Base-by-base conservation (phyloP, 2,888 invertebrate species). In the Phyllotreta cruciferae region DNA sequence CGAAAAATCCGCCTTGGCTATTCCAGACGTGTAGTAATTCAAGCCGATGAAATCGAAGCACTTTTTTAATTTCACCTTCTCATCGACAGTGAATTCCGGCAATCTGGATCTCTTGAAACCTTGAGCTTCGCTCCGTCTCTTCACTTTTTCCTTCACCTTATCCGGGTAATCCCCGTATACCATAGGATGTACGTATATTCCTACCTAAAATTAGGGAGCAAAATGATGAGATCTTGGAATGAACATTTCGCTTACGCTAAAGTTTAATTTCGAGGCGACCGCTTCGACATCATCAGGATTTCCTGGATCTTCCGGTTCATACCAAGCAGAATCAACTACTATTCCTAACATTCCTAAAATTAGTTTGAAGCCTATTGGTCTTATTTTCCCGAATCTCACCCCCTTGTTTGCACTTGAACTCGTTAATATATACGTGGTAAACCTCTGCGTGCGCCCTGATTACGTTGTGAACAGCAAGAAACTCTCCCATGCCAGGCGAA, bases 161-260 rank as follows among this genome's bases (percentile, higher is more conserved):
- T 82, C 77, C 0, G 90, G 90, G 75, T 89, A 90, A 77, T 89
- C 87, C 0, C 90, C 90, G 0, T 78, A 73, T 75, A 87, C 86
- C 38, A 90, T 87, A 1, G 91, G 89, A 77, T 90, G 63, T 2
- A 66, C 69, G 36, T 57, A 70, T 61, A 60, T 56, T n/a, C 72
- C 72, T 10, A 64, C 62, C 72, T 72, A 10, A 6, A 62, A 62
- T 34, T 6, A 3, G 9, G 1, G 1, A 13, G 3, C 11, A 7
- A 44, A 24, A 24, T 24, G 24, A 24, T 24, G n/a, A 24, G 24
- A 24, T 3, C 4, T 24, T 24, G 4, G 24, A 24, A 3, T 24
- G 24, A 24, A 24, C 1, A 24, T 24, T 1, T 24, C 24, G 49
- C 61, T 64, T 14, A 64, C 64, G 13, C 54, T 54, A 13, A 62